Percentiles rank a stretch among this genome's conserved stretches.
Evolutionary conservation across 2,113 vertebrate genomes (phyloP).

Genomic region (Pitta sordida): DNA sequence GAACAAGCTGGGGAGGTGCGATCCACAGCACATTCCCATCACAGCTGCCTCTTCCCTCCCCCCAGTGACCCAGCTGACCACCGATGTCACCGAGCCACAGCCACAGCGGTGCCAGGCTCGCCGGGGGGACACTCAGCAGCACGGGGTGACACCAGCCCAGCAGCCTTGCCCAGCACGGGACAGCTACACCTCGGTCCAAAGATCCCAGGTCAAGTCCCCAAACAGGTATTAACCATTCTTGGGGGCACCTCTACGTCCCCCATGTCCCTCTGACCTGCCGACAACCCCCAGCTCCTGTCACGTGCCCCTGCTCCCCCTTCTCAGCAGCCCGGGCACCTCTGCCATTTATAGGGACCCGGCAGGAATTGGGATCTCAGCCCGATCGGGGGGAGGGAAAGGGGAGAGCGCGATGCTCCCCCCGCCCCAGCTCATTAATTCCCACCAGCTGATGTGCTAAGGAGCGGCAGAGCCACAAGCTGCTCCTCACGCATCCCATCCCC

Average conservation of each 20-base stretch:
- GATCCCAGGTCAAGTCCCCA: background rate
- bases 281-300: background rate
- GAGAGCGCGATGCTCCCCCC: fast-evolving
- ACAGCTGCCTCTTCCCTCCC: background rate
- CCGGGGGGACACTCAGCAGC: background rate
- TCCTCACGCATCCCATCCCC: background rate
- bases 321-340: background rate
- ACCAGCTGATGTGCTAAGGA: slow-evolving; percentile 27
- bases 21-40: too few relatives aligned
- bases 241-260: background rate
- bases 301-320: background rate
- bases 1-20: background rate
- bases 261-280: background rate
- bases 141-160: background rate
- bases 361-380: background rate
- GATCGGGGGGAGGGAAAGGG: background rate
- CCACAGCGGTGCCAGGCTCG: background rate
- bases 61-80: background rate
- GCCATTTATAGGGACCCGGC: background rate
- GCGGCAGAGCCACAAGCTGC: slow-evolving; percentile 1
- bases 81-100: fast-evolving
- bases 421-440: background rate
- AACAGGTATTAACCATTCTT: background rate
- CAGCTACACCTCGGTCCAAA: background rate
- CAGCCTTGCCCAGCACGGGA: fast-evolving